These are phyloP conservation scores for Heliconius aoede DNA, from an alignment of 2,888 invertebrate genomes.

Conservation along the genomic window DNA sequence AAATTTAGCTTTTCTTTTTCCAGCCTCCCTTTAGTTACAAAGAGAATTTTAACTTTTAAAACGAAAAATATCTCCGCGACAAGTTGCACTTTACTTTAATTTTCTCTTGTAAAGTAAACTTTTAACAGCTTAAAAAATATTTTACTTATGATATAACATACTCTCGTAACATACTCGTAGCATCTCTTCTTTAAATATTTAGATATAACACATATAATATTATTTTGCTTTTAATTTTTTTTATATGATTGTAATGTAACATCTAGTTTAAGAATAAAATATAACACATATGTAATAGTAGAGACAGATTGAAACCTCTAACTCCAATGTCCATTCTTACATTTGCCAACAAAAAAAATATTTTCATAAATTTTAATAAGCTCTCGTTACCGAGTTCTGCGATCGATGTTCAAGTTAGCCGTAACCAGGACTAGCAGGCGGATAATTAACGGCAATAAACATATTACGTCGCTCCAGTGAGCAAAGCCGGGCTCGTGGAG, in stretches of 20 bases:
- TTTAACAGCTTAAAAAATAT: neutral
- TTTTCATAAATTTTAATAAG: neutral
- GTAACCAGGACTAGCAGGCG: conserved; percentile 51
- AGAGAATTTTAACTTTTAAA: conserved; percentile 20
- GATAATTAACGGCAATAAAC: conserved; percentile 54
- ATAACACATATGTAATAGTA: no score
- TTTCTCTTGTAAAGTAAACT: conserved; percentile 3
- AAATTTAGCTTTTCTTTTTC: conserved; percentile 21
- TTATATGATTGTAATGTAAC: no score
- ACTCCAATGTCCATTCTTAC: neutral
- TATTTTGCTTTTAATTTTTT: neutral
- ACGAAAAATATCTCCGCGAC: conserved; percentile 7
- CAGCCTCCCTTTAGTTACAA: neutral
- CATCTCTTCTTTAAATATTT: neutral
- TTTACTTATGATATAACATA: neutral
- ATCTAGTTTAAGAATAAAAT: no score
- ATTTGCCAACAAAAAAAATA: neutral
- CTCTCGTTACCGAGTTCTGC: neutral
- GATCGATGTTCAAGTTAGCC: conserved; percentile 35
- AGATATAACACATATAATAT: neutral
- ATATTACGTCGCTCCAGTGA: conserved; percentile 51
- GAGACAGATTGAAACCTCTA: neutral
- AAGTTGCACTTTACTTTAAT: conserved; percentile 23
- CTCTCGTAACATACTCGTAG: neutral
- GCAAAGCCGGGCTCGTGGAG: conserved; percentile 46